These are phyloP conservation scores for Scalopus aquaticus DNA, from an alignment of 2,113 vertebrate species.

Conservation along the genomic window DNA sequence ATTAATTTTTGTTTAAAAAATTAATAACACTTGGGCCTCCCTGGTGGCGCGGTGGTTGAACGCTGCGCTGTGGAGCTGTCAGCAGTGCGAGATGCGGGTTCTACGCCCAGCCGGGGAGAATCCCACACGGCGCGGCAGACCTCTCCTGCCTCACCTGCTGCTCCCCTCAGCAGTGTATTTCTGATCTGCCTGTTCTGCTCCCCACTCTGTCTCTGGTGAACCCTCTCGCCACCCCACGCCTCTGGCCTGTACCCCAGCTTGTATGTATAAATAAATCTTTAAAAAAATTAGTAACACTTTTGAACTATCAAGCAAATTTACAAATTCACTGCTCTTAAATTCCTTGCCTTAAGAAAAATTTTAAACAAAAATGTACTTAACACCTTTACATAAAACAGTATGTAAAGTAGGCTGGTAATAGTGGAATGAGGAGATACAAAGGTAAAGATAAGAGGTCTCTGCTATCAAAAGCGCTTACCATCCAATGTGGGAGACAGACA, in stretches of 20 bases:
- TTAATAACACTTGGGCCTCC: conserved; percentile 42
- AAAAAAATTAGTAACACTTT: conserved; percentile 47
- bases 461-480: conserved; percentile 19
- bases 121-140: too few relatives aligned
- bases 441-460: background rate
- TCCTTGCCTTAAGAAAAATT: conserved; percentile 3
- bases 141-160: too few relatives aligned
- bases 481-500: background rate
- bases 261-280: too few relatives aligned
- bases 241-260: too few relatives aligned
- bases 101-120: too few relatives aligned
- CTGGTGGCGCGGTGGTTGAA: too few relatives aligned
- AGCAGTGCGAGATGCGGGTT: too few relatives aligned
- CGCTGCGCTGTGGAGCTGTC: too few relatives aligned
- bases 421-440: background rate
- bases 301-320: conserved; percentile 10
- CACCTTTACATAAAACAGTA: conserved; percentile 13
- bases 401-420: background rate
- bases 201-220: too few relatives aligned
- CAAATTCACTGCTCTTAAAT: conserved; percentile 41
- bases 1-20: conserved; percentile 58
- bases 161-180: too few relatives aligned
- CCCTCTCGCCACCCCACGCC: too few relatives aligned
- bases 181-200: too few relatives aligned
- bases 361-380: conserved; percentile 48